Conservation (phyloP, 1,140 invertebrate species). For the Panonychus citri region DNA sequence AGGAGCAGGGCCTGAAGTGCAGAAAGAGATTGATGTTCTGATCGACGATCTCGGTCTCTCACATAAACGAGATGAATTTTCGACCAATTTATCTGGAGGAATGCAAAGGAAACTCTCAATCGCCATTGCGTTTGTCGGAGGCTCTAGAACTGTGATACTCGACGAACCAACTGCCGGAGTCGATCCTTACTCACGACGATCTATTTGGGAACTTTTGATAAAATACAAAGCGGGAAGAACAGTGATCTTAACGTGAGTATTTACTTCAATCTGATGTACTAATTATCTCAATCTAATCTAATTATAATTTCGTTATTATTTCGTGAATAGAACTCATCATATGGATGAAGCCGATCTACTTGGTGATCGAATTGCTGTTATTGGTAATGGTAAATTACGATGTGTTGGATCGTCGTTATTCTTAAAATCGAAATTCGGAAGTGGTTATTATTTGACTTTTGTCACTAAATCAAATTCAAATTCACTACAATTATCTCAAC, state of each 20-base stretch:
- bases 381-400: constrained; percentile 51
- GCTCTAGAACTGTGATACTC: constrained; percentile 23
- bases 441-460: constrained; percentile 16
- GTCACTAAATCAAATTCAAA: constrained; percentile 1
- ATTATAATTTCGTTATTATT: neutral
- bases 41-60: constrained; percentile 28
- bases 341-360: constrained; percentile 93
- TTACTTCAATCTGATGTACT: neutral
- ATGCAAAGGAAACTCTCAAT: constrained; percentile 29
- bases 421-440: constrained; percentile 8
- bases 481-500: no score
- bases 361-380: constrained; percentile 74
- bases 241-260: constrained; percentile 45
- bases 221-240: constrained; percentile 29
- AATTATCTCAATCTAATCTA: neutral
- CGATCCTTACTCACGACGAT: constrained; percentile 32
- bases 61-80: constrained; percentile 27
- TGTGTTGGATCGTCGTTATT: constrained; percentile 37
- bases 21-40: constrained; percentile 16
- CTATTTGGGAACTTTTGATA: constrained; percentile 33
- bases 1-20: neutral
- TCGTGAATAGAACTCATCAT: constrained; percentile 73
- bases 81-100: constrained; percentile 24
- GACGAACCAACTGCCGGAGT: constrained; percentile 26
- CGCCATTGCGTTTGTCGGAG: constrained; percentile 28